Conservation (phyloP, 2,888 invertebrate genomes). For the Melolontha melolontha region DNA sequence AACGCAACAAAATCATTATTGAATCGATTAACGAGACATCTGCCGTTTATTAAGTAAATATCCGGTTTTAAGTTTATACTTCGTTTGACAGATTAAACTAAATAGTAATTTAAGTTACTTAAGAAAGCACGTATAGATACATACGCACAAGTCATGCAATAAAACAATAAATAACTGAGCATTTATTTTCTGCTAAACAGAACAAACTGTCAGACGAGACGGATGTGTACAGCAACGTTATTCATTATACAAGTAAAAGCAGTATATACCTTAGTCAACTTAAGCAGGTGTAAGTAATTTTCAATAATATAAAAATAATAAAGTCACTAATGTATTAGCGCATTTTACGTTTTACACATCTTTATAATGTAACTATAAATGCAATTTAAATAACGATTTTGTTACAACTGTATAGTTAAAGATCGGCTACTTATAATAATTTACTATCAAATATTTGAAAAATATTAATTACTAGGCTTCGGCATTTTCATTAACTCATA, state of each 20-base stretch:
- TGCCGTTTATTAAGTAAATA: constrained; percentile 37
- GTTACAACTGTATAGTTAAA: too few species aligned
- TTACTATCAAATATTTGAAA: too few species aligned
- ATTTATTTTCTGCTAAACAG: constrained; percentile 11
- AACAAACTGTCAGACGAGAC: not conserved
- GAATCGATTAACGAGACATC: constrained; percentile 36
- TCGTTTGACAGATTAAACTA: constrained; percentile 29
- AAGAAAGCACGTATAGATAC: constrained; percentile 23
- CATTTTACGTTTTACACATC: too few species aligned
- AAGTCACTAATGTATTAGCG: too few species aligned
- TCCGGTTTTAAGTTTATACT: constrained; percentile 35
- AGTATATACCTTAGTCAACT: not conserved
- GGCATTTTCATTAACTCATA: too few species aligned
- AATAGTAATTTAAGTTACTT: constrained; percentile 28
- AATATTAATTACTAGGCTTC: too few species aligned
- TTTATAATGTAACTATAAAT: too few species aligned
- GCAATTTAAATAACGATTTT: too few species aligned
- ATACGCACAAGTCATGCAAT: constrained; percentile 4
- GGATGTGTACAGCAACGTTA: constrained; percentile 1
- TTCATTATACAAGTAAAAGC: not conserved
- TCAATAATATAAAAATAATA: too few species aligned
- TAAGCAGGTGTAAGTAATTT: too few species aligned
- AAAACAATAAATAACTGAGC: not conserved
- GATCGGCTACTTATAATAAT: too few species aligned
- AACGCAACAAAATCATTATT: constrained; percentile 35